These are phyloP conservation scores for Percopsis transmontana DNA, from an alignment of 2,113 vertebrate species.

Conservation along the genomic window DNA sequence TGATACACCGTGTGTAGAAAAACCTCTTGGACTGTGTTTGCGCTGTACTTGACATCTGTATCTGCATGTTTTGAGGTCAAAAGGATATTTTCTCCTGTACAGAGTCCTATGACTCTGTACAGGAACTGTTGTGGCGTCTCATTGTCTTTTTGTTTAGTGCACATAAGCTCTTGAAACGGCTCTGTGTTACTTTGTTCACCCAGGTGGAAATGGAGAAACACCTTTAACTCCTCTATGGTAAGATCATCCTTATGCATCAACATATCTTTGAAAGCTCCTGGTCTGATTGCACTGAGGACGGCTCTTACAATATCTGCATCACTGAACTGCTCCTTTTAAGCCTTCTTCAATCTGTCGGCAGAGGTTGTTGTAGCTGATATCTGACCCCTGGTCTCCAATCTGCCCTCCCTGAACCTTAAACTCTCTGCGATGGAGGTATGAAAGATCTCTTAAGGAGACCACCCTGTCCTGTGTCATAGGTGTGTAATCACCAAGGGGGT, in stretches of 20 bases:
- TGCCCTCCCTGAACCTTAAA: constrained; percentile 38
- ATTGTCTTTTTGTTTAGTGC: constrained; percentile 19
- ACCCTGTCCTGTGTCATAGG: no score
- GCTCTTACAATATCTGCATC: constrained; percentile 3
- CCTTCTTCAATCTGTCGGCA: constrained; percentile 28
- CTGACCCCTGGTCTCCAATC: constrained; percentile 13
- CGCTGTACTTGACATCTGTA: constrained; percentile 20
- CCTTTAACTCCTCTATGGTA: constrained; percentile 19
- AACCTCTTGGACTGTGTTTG: constrained; percentile 22
- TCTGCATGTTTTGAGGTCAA: constrained; percentile 18
- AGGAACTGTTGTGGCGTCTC: constrained; percentile 27
- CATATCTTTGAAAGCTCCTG: constrained; percentile 24
- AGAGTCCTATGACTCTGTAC: constrained; percentile 27
- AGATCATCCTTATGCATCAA: constrained; percentile 18
- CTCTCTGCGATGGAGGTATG: constrained; percentile 22
- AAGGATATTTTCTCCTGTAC: constrained; percentile 23
- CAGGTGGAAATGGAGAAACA: constrained; percentile 10
- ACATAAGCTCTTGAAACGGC: constrained; percentile 29
- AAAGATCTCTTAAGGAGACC: constrained; percentile 6
- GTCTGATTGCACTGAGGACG: constrained; percentile 8
- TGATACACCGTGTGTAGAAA: constrained; percentile 24
- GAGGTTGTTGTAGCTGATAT: constrained; percentile 18
- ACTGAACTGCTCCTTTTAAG: constrained; percentile 12
- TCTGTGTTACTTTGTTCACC: constrained; percentile 20
- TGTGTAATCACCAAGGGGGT: no score